Evolutionary conservation across 2,888 invertebrate genomes (phyloP).

Genomic region (Acleris sparsana): DNA sequence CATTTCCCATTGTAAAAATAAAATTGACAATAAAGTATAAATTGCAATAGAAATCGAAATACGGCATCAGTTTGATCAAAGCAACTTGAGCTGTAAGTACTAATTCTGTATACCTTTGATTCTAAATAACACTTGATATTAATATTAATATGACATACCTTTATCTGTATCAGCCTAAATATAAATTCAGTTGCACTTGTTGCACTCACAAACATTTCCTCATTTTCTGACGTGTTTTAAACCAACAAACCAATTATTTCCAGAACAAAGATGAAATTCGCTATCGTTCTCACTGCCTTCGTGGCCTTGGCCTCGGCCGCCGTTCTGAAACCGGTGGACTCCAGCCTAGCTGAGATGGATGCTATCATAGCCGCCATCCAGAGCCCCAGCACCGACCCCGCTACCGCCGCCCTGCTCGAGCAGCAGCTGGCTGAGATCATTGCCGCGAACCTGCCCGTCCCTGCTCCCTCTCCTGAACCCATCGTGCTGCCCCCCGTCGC

Average conservation of each 20-base stretch:
- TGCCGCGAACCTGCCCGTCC: slow-evolving; percentile 42
- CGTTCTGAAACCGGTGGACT: slow-evolving; percentile 42
- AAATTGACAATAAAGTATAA: slow-evolving; percentile 17
- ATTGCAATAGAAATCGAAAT: slow-evolving; percentile 1
- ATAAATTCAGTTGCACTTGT: too few relatives aligned
- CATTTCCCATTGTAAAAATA: slow-evolving; percentile 15
- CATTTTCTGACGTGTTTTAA: not conserved
- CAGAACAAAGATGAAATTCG: slow-evolving; percentile 64
- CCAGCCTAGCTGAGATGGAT: slow-evolving; percentile 44
- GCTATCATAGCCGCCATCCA: slow-evolving; percentile 59
- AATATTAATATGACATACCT: too few relatives aligned
- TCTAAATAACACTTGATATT: too few relatives aligned
- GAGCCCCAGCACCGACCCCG: slow-evolving; percentile 61
- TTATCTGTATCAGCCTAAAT: too few relatives aligned
- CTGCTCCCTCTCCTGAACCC: slow-evolving; percentile 37
- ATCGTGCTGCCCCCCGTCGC: slow-evolving; percentile 44
- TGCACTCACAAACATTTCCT: too few relatives aligned
- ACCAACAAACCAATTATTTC: not conserved
- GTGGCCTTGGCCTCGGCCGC: slow-evolving; percentile 55
- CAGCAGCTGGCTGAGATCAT: slow-evolving; percentile 51
- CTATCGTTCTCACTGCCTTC: slow-evolving; percentile 57
- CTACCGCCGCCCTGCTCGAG: slow-evolving; percentile 55
- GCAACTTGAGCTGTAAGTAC: slow-evolving; percentile 33
- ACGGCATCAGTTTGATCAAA: slow-evolving; percentile 24
- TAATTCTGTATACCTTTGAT: not conserved